These are phyloP conservation scores for Epiblema foenella DNA, from an alignment of 2,888 invertebrate genomes.

Conservation along the genomic window DNA sequence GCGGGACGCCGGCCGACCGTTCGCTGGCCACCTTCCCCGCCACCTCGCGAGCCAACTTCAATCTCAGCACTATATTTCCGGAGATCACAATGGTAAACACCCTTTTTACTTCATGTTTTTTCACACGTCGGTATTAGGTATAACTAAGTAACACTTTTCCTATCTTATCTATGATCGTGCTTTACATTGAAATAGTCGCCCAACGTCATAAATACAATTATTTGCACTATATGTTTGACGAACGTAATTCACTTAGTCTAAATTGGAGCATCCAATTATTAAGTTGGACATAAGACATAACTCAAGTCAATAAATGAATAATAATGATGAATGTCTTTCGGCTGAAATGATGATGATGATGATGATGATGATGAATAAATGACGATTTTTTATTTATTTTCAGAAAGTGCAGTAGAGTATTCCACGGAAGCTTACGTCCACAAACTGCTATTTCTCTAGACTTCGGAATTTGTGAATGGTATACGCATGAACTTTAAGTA, in stretches of 20 bases:
- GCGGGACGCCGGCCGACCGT: slow-evolving; percentile 73
- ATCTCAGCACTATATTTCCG: slow-evolving; percentile 92
- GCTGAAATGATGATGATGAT: no score
- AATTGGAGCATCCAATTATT: no score
- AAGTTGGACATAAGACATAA: background rate
- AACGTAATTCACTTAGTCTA: background rate
- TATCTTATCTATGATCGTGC: no score
- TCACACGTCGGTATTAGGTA: background rate
- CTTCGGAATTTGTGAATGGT: background rate
- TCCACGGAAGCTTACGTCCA: background rate
- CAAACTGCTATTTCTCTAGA: background rate
- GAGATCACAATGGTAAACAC: slow-evolving; percentile 89
- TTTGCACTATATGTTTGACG: no score
- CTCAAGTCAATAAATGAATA: no score
- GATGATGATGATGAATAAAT: no score
- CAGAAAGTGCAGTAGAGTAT: slow-evolving; percentile 77
- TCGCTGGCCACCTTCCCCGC: slow-evolving; percentile 71
- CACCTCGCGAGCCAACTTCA: slow-evolving; percentile 88
- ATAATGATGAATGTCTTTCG: no score
- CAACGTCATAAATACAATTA: no score
- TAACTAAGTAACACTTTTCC: no score
- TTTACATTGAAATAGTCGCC: no score
- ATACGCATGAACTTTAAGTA: slow-evolving; percentile 26
- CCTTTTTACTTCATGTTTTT: background rate
- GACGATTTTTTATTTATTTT: slow-evolving; percentile 55